phyloP scores from a whole-genome alignment of 2,113 vertebrate species.

The human region DNA sequence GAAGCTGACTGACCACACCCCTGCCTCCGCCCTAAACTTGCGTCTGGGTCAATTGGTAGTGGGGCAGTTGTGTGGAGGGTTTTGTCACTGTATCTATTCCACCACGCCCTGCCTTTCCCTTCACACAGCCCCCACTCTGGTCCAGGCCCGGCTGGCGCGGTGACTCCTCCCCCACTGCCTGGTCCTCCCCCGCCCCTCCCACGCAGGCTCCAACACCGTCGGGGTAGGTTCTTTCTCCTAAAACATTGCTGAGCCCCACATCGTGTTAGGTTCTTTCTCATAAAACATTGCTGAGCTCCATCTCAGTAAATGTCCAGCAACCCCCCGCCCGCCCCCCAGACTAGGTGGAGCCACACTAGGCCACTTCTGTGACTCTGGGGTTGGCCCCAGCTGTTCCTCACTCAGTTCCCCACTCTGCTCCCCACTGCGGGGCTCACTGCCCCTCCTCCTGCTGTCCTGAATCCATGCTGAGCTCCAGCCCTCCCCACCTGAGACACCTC shows the following conservation, averaged over 20 bases:
- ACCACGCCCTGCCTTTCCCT: background rate
- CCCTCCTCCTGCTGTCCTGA: background rate
- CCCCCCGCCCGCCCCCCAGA: accelerated
- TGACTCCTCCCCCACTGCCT: background rate
- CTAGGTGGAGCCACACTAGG: background rate
- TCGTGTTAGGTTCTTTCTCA: accelerated
- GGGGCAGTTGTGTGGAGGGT: background rate
- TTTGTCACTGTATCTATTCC: accelerated
- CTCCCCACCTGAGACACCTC: accelerated
- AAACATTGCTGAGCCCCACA: too few species aligned
- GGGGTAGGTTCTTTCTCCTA: background rate
- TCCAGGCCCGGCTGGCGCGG: accelerated
- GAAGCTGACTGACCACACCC: too few species aligned
- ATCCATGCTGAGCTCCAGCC: background rate
- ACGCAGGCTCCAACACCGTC: accelerated
- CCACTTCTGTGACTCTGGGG: background rate
- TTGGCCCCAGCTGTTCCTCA: accelerated
- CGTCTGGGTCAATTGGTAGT: accelerated
- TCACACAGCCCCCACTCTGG: background rate
- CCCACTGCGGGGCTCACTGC: accelerated
- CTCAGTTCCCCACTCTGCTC: accelerated
- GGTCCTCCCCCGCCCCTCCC: background rate
- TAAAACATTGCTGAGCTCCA: background rate
- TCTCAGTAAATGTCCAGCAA: background rate
- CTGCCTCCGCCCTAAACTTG: accelerated